A percentile compares a stretch with the other conserved stretches of the same genome.
Evolutionary conservation across 2,797 vertebrate species (phyloP).

Genomic region (Enteromius anoplus): DNA sequence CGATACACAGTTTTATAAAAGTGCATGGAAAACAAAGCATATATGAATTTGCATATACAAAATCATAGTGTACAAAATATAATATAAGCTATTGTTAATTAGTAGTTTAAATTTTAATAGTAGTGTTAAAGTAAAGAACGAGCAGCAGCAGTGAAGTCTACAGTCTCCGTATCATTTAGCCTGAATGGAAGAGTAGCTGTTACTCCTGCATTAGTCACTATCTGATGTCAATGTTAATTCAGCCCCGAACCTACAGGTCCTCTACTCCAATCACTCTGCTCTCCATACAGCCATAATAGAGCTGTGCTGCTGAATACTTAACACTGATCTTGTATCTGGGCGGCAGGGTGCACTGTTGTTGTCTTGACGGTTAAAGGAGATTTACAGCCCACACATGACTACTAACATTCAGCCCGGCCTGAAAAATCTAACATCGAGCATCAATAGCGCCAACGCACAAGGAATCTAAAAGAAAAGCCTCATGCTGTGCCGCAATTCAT

Average conservation of each 20-base stretch:
- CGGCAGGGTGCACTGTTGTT: constrained; percentile 21
- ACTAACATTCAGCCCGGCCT: constrained; percentile 11
- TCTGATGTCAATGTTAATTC: constrained; percentile 38
- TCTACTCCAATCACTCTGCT: constrained; percentile 58
- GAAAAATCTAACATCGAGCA: not conserved
- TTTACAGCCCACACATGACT: constrained; percentile 11
- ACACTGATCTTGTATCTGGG: constrained; percentile 19
- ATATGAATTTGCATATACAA: not conserved
- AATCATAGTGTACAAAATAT: not conserved
- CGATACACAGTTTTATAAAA: not conserved
- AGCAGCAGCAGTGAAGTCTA: not conserved
- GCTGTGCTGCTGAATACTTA: constrained; percentile 55
- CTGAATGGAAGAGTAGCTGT: not conserved
- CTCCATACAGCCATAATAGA: constrained; percentile 51
- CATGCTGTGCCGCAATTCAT: not conserved
- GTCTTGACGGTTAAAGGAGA: constrained; percentile 27
- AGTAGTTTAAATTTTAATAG: not conserved
- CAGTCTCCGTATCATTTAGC: not conserved
- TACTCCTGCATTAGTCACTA: not conserved
- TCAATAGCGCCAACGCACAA: not conserved
- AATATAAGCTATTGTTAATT: not conserved
- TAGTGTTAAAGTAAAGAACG: not conserved
- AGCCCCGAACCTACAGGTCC: constrained; percentile 37
- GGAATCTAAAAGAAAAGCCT: constrained; percentile 13
- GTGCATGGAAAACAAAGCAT: not conserved